Base-by-base conservation (phyloP, 2,113 vertebrate genomes). In the Daubentonia madagascariensis region DNA sequence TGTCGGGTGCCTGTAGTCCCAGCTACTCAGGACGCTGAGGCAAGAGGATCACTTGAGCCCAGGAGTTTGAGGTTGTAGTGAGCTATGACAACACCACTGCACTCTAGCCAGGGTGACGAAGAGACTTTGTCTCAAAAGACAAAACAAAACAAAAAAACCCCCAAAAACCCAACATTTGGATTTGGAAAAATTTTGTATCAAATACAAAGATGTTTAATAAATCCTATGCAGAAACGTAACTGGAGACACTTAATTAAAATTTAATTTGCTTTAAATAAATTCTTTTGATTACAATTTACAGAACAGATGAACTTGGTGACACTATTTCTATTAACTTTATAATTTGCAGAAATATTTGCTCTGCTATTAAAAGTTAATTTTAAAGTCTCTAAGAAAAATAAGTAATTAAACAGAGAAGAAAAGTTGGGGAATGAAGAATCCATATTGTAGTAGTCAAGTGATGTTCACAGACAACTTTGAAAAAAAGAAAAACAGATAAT, bases 191-290 rank as follows among this genome's bases (percentile, higher is more conserved):
- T 30, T 76, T 40, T 75, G 8, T 37, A 85, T 91, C 59, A 96
- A 83, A 78, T 81, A 97, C 52, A 95, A 95, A 85, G 6, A 54
- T 87, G 37, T 54, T 75, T 84, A 88, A 85, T 76, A 91, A 95
- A 84, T 75, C 2, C 43, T 14, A 80, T 32, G 10, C 22, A 54
- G 43, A 88, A 95, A 73, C 7, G 79, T 45, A 85, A 89, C n/a
- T 88, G 88, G 16, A 85, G 35, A 87, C 17, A 67, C 45, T 50
- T 61, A 80, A 93, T 90, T 78, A 90, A 93, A 93, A 85, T 73
- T 91, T 75, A 92, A 76, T 89, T 80, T 91, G 20, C 48, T 89
- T 68, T 67, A 97, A 94, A 93, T 89, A 97, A 94, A 68, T 92
- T 89, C 30, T 37, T 68, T 59, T 85, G 70, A 72, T 25, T 81